Evolutionary conservation across 2,113 vertebrate species (phyloP), one percentile per base, ranked within the genome.

Genomic region (Ploceus nigricollis): DNA sequence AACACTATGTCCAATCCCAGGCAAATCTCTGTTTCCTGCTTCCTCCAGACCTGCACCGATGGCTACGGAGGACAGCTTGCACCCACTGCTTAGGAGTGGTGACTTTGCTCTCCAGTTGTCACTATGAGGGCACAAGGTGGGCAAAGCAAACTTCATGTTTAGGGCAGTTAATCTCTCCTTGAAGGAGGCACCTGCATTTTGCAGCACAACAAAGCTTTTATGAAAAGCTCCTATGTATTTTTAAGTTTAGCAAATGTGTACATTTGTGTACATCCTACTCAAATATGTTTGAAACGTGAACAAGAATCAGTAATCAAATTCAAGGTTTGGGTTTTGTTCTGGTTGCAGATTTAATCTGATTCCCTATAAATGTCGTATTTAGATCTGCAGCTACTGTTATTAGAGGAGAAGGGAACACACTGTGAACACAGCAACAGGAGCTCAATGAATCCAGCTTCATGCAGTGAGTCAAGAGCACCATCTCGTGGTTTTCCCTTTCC

Each of bases 381-480:
- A 22, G 28, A 70, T 11, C 15, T 28, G 27, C 9, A 66, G 33
- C 50, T 65, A 25, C 23, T 15, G 16, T 14, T 16, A 31, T 20
- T 1, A 1, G 37, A 47, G 7, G 18, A 10, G 39, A 23, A 80
- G 8, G 19, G 64, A 88, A 58, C 5, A 42, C 0, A 6, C 20
- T 6, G 0, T 1, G 11, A 54, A 14, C 2, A 0, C 9, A 45
- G 50, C 13, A 47, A 77, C 44, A n/a, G 8, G 40, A 71, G 5
- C 3, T 8, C 35, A 25, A 8, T 7, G 9, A 77, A 44, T 6
- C 22, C 0, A 0, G n/a, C n/a, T 86, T 89, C 75, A 37, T 2
- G 8, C 12, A 16, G 35, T 91, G 94, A 92, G 75, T 45, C 72
- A 96, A 97, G 87, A 96, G 97, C 97, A 85, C 98, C 98, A 98